Base-by-base conservation (phyloP, 2,113 vertebrate species). In the Sitta europaea region DNA sequence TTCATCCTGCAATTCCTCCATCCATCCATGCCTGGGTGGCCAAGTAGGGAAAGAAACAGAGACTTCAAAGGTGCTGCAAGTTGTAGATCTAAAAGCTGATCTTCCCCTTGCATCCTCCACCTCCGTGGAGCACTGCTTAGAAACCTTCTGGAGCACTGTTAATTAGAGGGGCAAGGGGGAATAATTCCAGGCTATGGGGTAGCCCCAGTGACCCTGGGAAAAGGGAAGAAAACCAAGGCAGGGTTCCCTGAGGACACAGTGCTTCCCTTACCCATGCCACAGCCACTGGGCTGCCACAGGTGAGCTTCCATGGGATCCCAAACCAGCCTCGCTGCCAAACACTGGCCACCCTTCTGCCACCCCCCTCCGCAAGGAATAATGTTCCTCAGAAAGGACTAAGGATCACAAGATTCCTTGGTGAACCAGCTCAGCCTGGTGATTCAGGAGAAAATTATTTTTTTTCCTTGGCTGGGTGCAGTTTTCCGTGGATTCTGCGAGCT, bases 111-210 rank as follows among this genome's bases (percentile, higher is more conserved):
- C 11, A 11, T 6, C 22, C 31, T 33, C 59, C 36, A 55, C 14
- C 43, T 50, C 58, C 4, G 5, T 1, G 20, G 5, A 72, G 29
- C 0, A 0, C 9, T 5, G 0, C n/a, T 84, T 21, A 35, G 68
- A 96, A 76, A 63, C 27, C n/a, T 84, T 24, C 35, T 15, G 55
- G 58, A 73, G 43, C 18, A 17, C 63, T 33, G 31, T 4, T 70
- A 35, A 68, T 35, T 27, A 43, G n/a, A 70, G 42, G 42, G 65
- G 17, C 17, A 43, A 90, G 28, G 22, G 42, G 53, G 35, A 85
- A 6, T 38, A 51, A 85, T n/a, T 85, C 16, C 70, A 57, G 86
- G 65, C 36, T 83, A 58, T 5, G 2, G 28, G 45, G 54, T 3
- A 43, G 54, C 43, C 11, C 13, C 14, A 4, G 19, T 0, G 3